Conservation (phyloP, 2,797 vertebrate species). For the Neopelma chrysocephalum region DNA sequence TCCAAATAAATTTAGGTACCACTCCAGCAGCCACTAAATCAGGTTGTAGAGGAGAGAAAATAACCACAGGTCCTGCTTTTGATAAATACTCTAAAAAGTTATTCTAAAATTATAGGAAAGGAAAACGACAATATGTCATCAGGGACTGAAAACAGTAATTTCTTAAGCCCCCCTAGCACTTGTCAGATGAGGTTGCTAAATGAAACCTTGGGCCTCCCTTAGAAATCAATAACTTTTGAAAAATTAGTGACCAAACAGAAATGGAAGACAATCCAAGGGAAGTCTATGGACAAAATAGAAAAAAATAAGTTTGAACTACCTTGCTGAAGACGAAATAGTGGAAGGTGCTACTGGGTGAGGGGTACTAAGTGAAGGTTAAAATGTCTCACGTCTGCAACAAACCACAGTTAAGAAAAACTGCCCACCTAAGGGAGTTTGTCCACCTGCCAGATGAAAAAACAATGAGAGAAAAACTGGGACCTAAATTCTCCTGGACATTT, state of each 20-base stretch:
- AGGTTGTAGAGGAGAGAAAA: background rate
- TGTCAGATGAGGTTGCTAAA: background rate
- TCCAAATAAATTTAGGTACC: background rate
- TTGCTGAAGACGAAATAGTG: background rate
- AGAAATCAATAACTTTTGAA: conserved; percentile 5
- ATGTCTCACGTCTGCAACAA: background rate
- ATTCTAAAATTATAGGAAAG: background rate
- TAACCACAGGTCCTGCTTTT: background rate
- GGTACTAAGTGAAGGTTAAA: background rate
- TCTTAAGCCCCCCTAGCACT: background rate
- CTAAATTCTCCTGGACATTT: background rate
- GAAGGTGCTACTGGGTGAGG: background rate
- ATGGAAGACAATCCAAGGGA: background rate
- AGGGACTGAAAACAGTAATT: background rate
- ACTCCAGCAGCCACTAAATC: background rate
- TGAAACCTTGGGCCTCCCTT: background rate
- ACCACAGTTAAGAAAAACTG: background rate
- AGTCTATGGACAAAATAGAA: background rate
- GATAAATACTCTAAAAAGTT: background rate
- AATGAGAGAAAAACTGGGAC: background rate
- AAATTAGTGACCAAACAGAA: background rate
- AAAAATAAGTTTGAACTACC: background rate
- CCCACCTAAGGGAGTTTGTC: background rate
- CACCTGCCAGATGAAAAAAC: background rate
- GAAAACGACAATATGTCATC: background rate